phyloP scores from a whole-genome alignment of 2,797 vertebrate species.

The Thamnophis elegans region DNA sequence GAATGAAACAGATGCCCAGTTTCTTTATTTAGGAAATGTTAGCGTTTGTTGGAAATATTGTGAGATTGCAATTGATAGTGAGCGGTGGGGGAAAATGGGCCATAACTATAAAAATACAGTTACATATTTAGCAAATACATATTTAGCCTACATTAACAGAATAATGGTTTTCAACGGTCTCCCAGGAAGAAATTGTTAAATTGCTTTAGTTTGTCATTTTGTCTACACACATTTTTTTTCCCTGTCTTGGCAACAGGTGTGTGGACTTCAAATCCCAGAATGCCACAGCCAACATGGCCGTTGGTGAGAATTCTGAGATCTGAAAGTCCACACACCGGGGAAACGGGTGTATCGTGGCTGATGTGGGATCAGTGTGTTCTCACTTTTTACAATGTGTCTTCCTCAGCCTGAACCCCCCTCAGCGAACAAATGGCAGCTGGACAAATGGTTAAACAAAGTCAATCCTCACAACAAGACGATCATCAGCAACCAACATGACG shows the following conservation, averaged over 20 bases:
- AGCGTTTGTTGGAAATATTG: neutral
- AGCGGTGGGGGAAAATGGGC: neutral
- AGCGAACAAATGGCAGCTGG: slow-evolving; percentile 96
- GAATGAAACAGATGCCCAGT: neutral
- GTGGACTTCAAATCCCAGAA: neutral
- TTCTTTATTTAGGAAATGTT: neutral
- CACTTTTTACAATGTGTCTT: slow-evolving; percentile 40
- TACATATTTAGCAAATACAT: neutral
- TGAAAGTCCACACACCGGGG: neutral
- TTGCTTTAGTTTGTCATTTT: neutral
- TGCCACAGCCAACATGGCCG: neutral
- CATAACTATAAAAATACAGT: neutral
- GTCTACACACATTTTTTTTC: neutral
- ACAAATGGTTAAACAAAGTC: slow-evolving; percentile 98
- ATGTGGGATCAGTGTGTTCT: neutral
- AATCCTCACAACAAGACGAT: slow-evolving; percentile 92
- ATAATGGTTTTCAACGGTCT: neutral
- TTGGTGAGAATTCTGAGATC: neutral
- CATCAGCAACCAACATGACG: slow-evolving; percentile 85
- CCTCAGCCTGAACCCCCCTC: slow-evolving; percentile 91
- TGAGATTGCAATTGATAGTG: neutral
- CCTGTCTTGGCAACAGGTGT: neutral
- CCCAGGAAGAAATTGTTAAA: neutral
- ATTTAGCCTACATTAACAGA: neutral
- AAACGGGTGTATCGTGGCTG: neutral